Base-by-base conservation (phyloP, 2,797 vertebrate genomes). In the Phaenicophaeus curvirostris region DNA sequence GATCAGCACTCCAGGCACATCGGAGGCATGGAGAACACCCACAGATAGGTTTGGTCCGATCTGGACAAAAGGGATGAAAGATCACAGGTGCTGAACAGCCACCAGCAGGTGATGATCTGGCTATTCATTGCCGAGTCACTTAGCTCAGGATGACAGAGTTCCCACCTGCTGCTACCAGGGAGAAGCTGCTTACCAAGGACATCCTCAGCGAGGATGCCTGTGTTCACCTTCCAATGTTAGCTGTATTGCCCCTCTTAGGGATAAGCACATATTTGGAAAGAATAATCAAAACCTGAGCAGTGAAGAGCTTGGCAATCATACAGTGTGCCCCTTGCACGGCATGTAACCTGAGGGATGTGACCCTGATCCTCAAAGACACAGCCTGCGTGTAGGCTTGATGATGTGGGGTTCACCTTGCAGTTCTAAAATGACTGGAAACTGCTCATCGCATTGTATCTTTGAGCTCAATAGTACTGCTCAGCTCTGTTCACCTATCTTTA, bases 291-390 rank as follows among this genome's bases (percentile, higher is more conserved):
- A 4, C 3, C 39, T 72, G 30, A 66, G 51, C 53, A n/a, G 46
- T 15, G 13, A 33, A 72, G n/a, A 41, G 41, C n/a, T 4, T 15
- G 11, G 48, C 50, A 4, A 57, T 24, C 23, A 68, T 13, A 37
- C 58, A 87, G 54, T 0, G 0, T 2, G 30, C 35, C n/a, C 44
- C n/a, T 13, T 25, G 35, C 37, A 23, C 0, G 0, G 30, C 31
- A n/a, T 0, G 3, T 39, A 35, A 79, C 24, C 57, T 0, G 0
- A 55, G 13, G 41, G 39, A 39, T 5, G 27, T 3, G 31, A 42
- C 30, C 23, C 27, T 33, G 30, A 62, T 33, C n/a, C 72, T 13
- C 44, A 16, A 51, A 85, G 39, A 46, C 27, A 51, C 3, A 1
- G 35, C 42, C 48, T 63, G 55, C 24, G 55, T 9, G 0, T 2